phyloP scores from a whole-genome alignment of 2,888 invertebrate genomes.

The Polia nebulosa region DNA sequence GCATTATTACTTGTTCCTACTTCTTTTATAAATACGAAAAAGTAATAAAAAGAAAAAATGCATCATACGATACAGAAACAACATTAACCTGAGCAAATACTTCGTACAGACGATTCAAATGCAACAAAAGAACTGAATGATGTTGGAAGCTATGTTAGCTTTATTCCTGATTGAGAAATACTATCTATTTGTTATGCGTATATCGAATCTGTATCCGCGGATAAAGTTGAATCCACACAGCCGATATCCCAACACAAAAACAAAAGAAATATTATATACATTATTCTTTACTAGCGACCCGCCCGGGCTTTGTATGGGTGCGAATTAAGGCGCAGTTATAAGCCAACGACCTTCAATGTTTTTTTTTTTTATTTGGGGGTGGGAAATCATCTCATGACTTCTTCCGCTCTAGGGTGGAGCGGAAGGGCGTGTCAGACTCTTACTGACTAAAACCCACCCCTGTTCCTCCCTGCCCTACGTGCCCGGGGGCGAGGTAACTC shows the following conservation, averaged over 20 bases:
- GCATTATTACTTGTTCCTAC: not conserved
- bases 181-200: conserved; percentile 42
- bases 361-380: too few species aligned
- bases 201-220: conserved; percentile 30
- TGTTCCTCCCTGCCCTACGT: too few species aligned
- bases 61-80: not conserved
- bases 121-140: conserved; percentile 30
- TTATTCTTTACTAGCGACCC: too few species aligned
- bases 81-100: conserved; percentile 5
- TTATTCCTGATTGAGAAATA: conserved; percentile 35
- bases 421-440: too few species aligned
- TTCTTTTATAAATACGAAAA: not conserved
- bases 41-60: not conserved
- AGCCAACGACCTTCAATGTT: too few species aligned
- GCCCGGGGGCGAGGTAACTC: too few species aligned
- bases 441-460: too few species aligned
- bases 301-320: too few species aligned
- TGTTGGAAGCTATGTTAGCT: conserved; percentile 23
- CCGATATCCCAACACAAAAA: not conserved
- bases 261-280: too few species aligned
- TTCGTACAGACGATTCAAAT: conserved; percentile 5
- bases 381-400: too few species aligned
- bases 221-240: conserved; percentile 28
- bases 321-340: too few species aligned
- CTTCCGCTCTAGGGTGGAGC: too few species aligned